Evolutionary conservation across 2,797 vertebrate genomes (phyloP).

Genomic region (Alectoris magna): DNA sequence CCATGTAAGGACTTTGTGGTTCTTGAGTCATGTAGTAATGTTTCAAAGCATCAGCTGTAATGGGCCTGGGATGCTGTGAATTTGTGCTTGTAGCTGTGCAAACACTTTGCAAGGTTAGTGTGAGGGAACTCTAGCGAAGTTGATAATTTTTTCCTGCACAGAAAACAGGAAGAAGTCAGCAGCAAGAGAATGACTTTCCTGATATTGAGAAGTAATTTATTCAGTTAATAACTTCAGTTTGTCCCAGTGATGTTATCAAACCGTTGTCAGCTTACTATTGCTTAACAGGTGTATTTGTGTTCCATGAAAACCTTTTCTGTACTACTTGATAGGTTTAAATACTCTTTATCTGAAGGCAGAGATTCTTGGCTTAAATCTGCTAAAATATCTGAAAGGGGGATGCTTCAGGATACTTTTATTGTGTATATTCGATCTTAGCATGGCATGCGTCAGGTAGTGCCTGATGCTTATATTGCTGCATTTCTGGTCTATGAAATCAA

Average conservation of each 20-base stretch:
- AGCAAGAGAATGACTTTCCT: background rate
- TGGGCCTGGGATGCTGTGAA: background rate
- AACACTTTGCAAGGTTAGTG: background rate
- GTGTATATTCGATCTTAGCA: background rate
- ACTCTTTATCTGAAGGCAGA: background rate
- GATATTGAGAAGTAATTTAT: background rate
- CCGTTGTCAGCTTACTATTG: background rate
- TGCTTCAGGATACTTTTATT: background rate
- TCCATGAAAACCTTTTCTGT: background rate
- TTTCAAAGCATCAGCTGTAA: background rate
- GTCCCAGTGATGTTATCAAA: background rate
- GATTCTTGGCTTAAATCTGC: background rate
- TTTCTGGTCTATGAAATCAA: conserved; percentile 10
- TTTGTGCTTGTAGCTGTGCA: background rate
- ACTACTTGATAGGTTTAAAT: background rate
- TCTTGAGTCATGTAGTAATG: background rate
- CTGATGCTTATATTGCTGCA: background rate
- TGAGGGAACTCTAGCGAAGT: background rate
- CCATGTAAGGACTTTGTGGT: background rate
- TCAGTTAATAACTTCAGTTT: background rate
- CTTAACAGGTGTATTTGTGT: background rate
- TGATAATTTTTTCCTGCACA: background rate
- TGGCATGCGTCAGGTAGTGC: background rate
- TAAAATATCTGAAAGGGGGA: background rate
- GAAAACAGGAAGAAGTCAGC: background rate